Evolutionary conservation across 2,113 vertebrate species (phyloP), one percentile per base, ranked within the genome.

Genomic region (Hiodon tergisus): DNA sequence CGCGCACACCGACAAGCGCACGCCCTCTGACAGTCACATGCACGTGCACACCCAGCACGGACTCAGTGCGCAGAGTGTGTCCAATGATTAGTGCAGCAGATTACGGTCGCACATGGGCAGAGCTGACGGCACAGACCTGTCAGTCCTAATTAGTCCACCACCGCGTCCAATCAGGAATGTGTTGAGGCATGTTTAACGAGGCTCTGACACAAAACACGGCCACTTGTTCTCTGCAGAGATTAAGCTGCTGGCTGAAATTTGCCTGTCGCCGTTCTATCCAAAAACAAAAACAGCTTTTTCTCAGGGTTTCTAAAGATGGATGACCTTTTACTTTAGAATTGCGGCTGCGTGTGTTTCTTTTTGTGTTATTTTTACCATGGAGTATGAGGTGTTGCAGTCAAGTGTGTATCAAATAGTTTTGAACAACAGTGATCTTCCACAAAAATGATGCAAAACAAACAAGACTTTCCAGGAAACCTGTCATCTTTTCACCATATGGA

Each of bases 61-160:
- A 65, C 69, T 67, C 76, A 50, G 69, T 77, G 53, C 65, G 48
- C 31, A 59, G 69, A 66, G 72, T 74, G 67, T 60, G 67, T 59
- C 72, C 74, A 60, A 75, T 81, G 72, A 83, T 77, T 76, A 62
- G 62, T 71, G 17, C 62, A 80, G 78, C 76, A 76, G 75, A 79
- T 75, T 66, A 14, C 74, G 77, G 58, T 11, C 10, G 58, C 4
- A 51, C 14, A 2, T n/a, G 54, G 74, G 76, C 79, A 75, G 68
- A 66, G 71, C 80, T 75, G 69, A 77, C 62, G 70, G 79, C 71
- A 52, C 46, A 3, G 69, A 73, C 78, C 86, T 86, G 90, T 91
- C 90, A 86, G 83, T 89, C 86, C 88, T 86, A 89, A 92, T 94
- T 91, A 93, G 92, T 90, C 89, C 79, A 81, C 88, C 86, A 88